Conservation (phyloP, 2,888 invertebrate species). For the Galerucella pusilla region DNA sequence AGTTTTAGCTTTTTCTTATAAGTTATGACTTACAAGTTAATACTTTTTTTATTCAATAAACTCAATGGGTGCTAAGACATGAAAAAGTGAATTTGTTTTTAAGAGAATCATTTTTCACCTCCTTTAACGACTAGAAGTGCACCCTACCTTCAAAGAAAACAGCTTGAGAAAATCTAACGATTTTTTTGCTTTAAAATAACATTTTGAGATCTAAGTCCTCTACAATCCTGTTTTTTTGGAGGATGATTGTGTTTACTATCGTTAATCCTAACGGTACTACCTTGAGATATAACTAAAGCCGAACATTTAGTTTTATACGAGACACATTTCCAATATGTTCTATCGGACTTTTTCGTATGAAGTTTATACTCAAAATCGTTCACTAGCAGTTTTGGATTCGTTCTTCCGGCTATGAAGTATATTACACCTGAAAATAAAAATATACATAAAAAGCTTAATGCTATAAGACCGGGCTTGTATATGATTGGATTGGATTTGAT, state of each 20-base stretch:
- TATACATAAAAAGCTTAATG: not conserved
- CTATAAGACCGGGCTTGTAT: too few relatives aligned
- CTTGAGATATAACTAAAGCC: constrained; percentile 49
- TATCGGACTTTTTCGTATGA: constrained; percentile 48
- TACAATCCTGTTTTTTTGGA: constrained; percentile 44
- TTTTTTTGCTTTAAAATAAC: constrained; percentile 36
- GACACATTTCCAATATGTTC: constrained; percentile 54
- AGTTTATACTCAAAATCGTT: constrained; percentile 52
- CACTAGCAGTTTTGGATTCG: constrained; percentile 53
- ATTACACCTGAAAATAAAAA: constrained; percentile 46
- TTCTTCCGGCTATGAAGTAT: constrained; percentile 50
- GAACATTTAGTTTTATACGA: constrained; percentile 51
- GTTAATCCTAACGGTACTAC: constrained; percentile 43
- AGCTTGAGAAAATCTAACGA: not conserved
- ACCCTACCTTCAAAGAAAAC: too few relatives aligned
- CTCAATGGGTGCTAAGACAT: too few relatives aligned
- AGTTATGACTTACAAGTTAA: too few relatives aligned
- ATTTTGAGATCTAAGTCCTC: constrained; percentile 41
- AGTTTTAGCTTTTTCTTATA: too few relatives aligned
- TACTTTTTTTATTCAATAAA: too few relatives aligned
- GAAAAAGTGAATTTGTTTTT: too few relatives aligned
- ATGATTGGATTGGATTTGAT: too few relatives aligned
- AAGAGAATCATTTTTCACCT: too few relatives aligned
- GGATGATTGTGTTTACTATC: constrained; percentile 51
- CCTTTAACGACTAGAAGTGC: too few relatives aligned